Base-by-base conservation (phyloP, 2,113 vertebrate genomes). In the Hemibagrus wyckioides region DNA sequence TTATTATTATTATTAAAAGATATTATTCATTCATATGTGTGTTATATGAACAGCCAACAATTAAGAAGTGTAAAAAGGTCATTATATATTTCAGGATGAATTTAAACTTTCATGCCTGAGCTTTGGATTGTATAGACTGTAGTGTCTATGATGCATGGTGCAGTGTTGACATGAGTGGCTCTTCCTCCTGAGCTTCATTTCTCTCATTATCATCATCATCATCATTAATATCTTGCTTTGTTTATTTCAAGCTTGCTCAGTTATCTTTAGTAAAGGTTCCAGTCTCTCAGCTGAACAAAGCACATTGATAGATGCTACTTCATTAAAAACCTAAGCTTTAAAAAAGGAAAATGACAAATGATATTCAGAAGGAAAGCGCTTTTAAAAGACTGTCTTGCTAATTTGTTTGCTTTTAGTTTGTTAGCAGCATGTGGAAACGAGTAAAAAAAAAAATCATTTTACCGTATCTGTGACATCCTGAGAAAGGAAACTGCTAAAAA, bases 401-500 rank as follows among this genome's bases (percentile, higher is more conserved):
- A 65, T 44, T 63, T 61, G n/a, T 76, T 30, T 36, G 67, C 57
- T 57, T 65, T 80, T 56, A n/a, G n/a, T n/a, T 30, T 87, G 67
- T 63, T 15, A 50, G 69, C 67, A 17, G 67, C 19, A 54, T 75
- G 80, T 75, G 57, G 25, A n/a, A 11, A 4, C 10, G n/a, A 15
- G 23, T 48, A 7, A 4, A 44, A 33, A 48, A 57, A 69, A 23
- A 71, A 23, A 14, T 28, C 4, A 48, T 41, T 73, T 44, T 75
- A 11, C 41, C 6, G 41, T 28, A 59, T 54, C 25, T 85, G 75
- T 39, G 73, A 56, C 65, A 69, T 69, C 48, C 56, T 19, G 69
- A 76, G 69, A 85, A 61, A 85, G 83, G 83, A 85, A 77, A 59
- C 84, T 50, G 71, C 71, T 77, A 67, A 86, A 65, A 79, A 80